A percentile compares a stretch with the other conserved stretches of the same genome.
Conservation (phyloP, 1,140 invertebrate genomes). For the Maconellicoccus hirsutus region DNA sequence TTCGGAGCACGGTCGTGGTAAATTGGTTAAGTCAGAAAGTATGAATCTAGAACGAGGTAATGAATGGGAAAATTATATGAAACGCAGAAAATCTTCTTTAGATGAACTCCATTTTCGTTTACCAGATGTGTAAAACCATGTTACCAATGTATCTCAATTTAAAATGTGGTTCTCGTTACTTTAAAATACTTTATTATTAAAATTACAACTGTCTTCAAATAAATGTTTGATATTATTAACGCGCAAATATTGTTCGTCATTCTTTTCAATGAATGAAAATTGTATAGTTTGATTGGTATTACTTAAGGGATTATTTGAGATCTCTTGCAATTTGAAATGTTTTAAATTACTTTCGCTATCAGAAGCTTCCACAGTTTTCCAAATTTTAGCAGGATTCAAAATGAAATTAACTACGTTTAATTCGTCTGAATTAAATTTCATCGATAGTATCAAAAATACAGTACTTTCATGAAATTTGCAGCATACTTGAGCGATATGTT, state of each 20-base stretch:
- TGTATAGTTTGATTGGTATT: neutral
- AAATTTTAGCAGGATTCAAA: conserved; percentile 12
- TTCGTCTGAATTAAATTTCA: neutral
- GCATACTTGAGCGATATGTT: neutral
- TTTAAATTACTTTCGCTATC: neutral
- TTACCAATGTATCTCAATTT: neutral
- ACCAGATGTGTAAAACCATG: neutral
- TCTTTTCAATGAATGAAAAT: neutral
- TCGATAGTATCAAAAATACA: neutral
- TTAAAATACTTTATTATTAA: neutral
- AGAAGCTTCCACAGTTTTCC: neutral
- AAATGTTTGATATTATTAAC: neutral
- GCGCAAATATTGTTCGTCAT: neutral
- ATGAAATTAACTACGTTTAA: neutral
- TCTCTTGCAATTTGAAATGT: neutral
- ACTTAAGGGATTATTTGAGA: neutral
- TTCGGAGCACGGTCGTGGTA: neutral
- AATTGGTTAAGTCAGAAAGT: neutral
- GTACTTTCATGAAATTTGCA: neutral
- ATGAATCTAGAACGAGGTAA: neutral
- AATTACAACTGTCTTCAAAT: conserved; percentile 7
- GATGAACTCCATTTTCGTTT: neutral
- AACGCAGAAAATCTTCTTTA: neutral
- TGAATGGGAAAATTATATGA: neutral
- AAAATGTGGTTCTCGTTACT: no score